Conservation (phyloP, 2,797 vertebrate species). For the Ctenosaura bakeri region DNA sequence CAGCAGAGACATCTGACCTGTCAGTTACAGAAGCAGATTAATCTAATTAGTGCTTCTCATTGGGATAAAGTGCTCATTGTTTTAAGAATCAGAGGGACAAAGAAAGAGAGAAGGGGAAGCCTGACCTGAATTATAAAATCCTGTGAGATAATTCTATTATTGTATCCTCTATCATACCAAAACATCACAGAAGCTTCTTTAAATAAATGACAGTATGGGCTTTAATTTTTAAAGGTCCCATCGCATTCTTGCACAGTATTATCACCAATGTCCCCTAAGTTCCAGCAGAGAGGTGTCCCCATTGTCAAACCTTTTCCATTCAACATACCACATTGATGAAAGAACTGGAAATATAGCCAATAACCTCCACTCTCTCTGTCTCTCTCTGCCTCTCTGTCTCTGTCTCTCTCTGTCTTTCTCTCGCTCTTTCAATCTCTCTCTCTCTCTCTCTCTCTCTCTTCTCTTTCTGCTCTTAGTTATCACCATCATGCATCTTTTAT, state of each 20-base stretch:
- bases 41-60: conserved; percentile 70
- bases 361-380: not conserved
- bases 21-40: conserved; percentile 64
- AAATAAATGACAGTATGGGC: conserved; percentile 8
- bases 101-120: conserved; percentile 19
- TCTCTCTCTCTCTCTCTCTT: not conserved
- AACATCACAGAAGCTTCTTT: conserved; percentile 2
- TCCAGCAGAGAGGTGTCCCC: conserved; percentile 30
- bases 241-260: not conserved
- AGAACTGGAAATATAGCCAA: conserved; percentile 39
- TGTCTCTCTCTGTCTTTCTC: too few species aligned
- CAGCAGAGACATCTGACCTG: conserved; percentile 66
- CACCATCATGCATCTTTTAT: rapidly evolving
- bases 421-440: too few species aligned
- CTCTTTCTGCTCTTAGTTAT: conserved; percentile 16
- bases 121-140: conserved; percentile 47
- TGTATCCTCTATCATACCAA: conserved; percentile 23
- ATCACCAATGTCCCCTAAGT: not conserved
- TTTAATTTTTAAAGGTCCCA: conserved; percentile 32
- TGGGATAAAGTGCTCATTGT: conserved; percentile 57
- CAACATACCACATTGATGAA: not conserved
- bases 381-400: too few species aligned
- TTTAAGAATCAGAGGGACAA: conserved; percentile 49
- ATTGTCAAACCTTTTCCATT: not conserved
- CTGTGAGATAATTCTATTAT: not conserved